Conservation (phyloP, 2,113 vertebrate genomes). For the Microtus ochrogaster region DNA sequence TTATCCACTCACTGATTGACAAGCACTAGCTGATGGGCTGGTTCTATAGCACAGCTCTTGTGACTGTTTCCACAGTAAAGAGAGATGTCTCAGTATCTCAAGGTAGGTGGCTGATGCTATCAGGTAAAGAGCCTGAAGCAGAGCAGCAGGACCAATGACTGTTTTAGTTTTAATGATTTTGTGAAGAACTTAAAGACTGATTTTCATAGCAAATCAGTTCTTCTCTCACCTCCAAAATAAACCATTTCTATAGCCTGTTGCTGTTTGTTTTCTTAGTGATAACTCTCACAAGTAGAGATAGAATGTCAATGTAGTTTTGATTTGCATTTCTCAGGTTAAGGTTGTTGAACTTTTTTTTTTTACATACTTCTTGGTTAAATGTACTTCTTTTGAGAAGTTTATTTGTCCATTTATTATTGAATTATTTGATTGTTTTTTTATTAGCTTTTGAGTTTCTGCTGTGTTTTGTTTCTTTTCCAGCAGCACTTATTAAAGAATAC, state of each 20-base stretch:
- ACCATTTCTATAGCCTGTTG: not conserved
- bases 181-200: not conserved
- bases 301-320: not conserved
- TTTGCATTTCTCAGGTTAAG: not conserved
- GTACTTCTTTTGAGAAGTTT: not conserved
- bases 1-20: not conserved
- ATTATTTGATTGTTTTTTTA: not conserved
- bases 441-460: not conserved
- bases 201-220: not conserved
- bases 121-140: too few relatives aligned
- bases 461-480: not conserved
- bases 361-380: not conserved
- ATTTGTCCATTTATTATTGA: not conserved
- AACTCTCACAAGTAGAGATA: not conserved
- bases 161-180: not conserved
- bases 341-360: not conserved
- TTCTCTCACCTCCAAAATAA: not conserved
- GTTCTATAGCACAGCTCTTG: not conserved
- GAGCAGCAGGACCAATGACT: not conserved
- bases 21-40: not conserved
- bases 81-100: not conserved
- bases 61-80: not conserved
- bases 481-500: too few relatives aligned
- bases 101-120: not conserved
- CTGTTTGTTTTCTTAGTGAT: not conserved